A percentile compares a stretch with the other conserved stretches of the same genome.
phyloP scores from a whole-genome alignment of 1,140 invertebrate species.

The Macrocentrus cingulum region DNA sequence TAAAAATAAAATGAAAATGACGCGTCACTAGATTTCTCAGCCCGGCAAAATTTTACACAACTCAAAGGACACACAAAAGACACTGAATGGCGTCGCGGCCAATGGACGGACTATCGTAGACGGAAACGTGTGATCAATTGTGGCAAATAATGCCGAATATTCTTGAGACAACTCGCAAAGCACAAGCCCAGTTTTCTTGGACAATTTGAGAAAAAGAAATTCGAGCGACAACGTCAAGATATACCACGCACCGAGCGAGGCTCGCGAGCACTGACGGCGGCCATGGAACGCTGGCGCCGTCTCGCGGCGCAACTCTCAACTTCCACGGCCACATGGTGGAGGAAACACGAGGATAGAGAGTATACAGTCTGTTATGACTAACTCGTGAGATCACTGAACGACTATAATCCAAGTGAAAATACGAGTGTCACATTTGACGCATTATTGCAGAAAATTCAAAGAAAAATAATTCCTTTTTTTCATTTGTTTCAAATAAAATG shows the following conservation, averaged over 20 bases:
- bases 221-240: constrained; percentile 17
- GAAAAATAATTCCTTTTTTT: no score
- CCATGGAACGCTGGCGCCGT: constrained; percentile 48
- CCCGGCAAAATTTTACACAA: background rate
- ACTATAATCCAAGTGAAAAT: no score
- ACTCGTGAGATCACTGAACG: constrained; percentile 26
- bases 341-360: background rate
- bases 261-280: constrained; percentile 53
- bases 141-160: background rate
- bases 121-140: constrained; percentile 11
- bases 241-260: constrained; percentile 51
- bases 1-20: background rate
- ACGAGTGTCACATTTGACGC: no score
- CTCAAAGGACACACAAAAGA: background rate
- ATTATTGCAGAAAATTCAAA: no score
- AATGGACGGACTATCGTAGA: constrained; percentile 27
- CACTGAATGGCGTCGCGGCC: constrained; percentile 1
- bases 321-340: constrained; percentile 9
- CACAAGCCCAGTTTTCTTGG: no score
- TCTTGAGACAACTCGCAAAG: background rate
- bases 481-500: no score
- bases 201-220: constrained; percentile 16
- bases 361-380: constrained; percentile 32
- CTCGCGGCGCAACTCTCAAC: constrained; percentile 26
- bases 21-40: background rate